Percentiles rank a stretch among this genome's conserved stretches.
Evolutionary conservation across 2,888 invertebrate genomes (phyloP).

Genomic region (Cephus rjabovi): DNA sequence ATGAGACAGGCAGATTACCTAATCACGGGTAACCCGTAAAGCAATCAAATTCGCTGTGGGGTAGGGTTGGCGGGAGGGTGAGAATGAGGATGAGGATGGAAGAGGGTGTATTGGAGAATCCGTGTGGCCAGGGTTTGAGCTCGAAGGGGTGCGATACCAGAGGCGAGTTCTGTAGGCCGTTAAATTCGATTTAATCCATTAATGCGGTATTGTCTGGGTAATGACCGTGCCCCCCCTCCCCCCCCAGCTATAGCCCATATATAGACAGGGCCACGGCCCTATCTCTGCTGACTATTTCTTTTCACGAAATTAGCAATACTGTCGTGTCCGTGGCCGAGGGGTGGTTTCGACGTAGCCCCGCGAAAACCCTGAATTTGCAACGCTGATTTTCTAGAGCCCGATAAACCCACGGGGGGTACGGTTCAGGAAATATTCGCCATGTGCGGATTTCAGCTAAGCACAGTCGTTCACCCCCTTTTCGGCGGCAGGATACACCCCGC

Average conservation of each 20-base stretch:
- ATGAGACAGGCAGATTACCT: conserved; percentile 55
- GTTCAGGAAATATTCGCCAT: not conserved
- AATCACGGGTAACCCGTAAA: conserved; percentile 61
- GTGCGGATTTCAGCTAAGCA: not conserved
- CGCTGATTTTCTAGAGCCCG: not conserved
- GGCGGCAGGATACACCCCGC: not conserved
- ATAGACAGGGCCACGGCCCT: not conserved
- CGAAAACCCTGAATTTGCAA: not conserved
- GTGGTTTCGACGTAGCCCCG: not conserved
- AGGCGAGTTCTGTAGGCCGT: conserved; percentile 46
- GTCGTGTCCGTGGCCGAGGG: not conserved
- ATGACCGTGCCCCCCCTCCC: conserved; percentile 39
- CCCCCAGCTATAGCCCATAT: not conserved
- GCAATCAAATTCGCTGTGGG: conserved; percentile 61
- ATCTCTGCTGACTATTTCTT: conserved; percentile 8
- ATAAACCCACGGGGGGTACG: not conserved
- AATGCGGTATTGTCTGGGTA: conserved; percentile 60
- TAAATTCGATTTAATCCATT: conserved; percentile 63
- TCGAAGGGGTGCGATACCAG: conserved; percentile 11
- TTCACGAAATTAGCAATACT: conserved; percentile 5
- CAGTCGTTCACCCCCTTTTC: not conserved
- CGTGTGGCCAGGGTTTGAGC: conserved; percentile 17
- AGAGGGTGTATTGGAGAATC: conserved; percentile 11
- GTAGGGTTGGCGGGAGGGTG: conserved; percentile 41
- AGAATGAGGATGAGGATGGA: conserved; percentile 8